Percentiles rank a stretch among this genome's conserved stretches.
Conservation (phyloP, 2,797 vertebrate species). For the Gymnothorax javanicus region DNA sequence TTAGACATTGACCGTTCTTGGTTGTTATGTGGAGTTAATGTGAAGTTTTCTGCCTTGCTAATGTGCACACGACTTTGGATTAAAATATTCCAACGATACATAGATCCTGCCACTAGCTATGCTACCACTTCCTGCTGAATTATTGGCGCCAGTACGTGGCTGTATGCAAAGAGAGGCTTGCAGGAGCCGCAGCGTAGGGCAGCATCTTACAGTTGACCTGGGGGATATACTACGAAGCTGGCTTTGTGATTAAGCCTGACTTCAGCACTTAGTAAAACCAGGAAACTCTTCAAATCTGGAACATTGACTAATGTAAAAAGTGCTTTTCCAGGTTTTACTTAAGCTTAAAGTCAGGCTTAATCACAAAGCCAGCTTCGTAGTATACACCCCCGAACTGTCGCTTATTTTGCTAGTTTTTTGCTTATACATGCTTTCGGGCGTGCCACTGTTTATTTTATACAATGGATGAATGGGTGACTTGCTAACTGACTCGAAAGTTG, state of each 20-base stretch:
- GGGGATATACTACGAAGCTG: no score
- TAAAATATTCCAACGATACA: no score
- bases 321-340: no score
- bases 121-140: not conserved
- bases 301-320: no score
- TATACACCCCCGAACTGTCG: slow-evolving; percentile 32
- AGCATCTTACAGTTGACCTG: not conserved
- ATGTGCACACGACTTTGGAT: not conserved
- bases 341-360: no score
- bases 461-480: not conserved
- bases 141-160: not conserved
- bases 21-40: not conserved
- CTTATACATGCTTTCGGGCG: not conserved
- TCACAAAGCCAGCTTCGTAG: no score
- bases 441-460: not conserved
- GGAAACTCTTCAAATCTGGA: no score
- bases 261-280: no score
- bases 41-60: not conserved
- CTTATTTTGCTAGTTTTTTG: not conserved
- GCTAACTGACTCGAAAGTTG: not conserved
- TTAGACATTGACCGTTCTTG: not conserved
- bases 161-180: not conserved
- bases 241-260: no score
- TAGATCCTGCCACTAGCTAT: not conserved
- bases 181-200: not conserved